A percentile compares a stretch with the other conserved stretches of the same genome.
These are phyloP conservation scores for Darevskia mixta DNA, from an alignment of 2,797 vertebrate genomes.

Conservation along the genomic window DNA sequence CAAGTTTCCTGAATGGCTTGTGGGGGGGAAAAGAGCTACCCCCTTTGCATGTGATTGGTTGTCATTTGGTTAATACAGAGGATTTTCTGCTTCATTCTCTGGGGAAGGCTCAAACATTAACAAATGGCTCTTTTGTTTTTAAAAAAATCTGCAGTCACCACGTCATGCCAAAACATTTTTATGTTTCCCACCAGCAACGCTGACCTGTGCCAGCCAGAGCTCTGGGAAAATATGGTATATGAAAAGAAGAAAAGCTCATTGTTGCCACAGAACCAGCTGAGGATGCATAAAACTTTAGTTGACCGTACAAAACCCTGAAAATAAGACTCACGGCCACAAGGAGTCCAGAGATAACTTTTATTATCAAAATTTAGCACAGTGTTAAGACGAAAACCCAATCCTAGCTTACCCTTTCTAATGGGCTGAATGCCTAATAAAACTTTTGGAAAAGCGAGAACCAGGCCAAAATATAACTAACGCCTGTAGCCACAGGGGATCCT, in stretches of 20 bases:
- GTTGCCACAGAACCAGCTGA: slow-evolving; percentile 45
- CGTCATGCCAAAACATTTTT: slow-evolving; percentile 44
- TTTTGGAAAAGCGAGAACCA: not conserved
- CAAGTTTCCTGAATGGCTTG: not conserved
- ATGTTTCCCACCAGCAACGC: slow-evolving; percentile 52
- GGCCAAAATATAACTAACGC: not conserved
- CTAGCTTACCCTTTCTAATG: not conserved
- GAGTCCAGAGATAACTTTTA: not conserved
- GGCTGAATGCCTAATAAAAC: not conserved
- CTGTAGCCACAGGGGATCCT: not conserved
- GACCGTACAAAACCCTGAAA: slow-evolving; percentile 25
- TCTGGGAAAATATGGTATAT: slow-evolving; percentile 42
- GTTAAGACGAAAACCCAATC: not conserved
- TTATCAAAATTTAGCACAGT: not conserved
- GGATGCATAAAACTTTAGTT: slow-evolving; percentile 42
- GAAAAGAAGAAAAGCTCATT: slow-evolving; percentile 54
- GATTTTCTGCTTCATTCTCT: slow-evolving; percentile 34
- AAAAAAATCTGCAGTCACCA: slow-evolving; percentile 20
- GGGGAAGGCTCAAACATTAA: slow-evolving; percentile 18
- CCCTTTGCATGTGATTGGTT: slow-evolving; percentile 15
- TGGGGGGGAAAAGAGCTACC: not conserved
- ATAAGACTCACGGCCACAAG: slow-evolving; percentile 3
- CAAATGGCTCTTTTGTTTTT: slow-evolving; percentile 43
- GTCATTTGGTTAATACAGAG: slow-evolving; percentile 27
- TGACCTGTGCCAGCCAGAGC: slow-evolving; percentile 34